phyloP scores from a whole-genome alignment of 2,888 invertebrate species.

The Auanema sp. region DNA sequence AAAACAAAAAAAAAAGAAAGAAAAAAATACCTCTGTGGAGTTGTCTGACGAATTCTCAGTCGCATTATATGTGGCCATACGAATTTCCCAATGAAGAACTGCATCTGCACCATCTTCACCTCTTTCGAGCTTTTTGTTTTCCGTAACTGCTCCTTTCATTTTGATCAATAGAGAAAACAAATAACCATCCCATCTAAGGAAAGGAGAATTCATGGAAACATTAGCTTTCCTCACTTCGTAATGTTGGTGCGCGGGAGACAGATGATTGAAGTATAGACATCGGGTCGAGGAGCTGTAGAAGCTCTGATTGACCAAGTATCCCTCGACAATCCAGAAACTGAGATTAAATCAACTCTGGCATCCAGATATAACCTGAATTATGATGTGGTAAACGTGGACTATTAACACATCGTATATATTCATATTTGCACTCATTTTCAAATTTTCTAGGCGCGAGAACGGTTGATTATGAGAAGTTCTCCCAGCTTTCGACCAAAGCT shows the following conservation, averaged over 20 bases:
- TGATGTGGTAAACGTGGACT: neutral
- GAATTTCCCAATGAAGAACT: constrained; percentile 22
- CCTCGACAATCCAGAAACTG: constrained; percentile 43
- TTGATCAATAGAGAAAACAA: constrained; percentile 35
- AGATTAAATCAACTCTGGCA: constrained; percentile 48
- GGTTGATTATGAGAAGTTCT: neutral
- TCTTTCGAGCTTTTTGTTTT: constrained; percentile 14
- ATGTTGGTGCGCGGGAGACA: constrained; percentile 31
- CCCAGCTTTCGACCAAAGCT: neutral
- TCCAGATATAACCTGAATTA: constrained; percentile 50
- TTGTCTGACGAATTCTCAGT: constrained; percentile 3
- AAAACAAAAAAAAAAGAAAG: neutral
- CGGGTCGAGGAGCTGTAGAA: constrained; percentile 35
- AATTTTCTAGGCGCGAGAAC: neutral
- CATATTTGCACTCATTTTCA: neutral
- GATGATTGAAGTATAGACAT: constrained; percentile 42
- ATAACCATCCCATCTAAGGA: constrained; percentile 37
- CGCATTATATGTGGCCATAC: constrained; percentile 2
- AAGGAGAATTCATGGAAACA: too few species aligned
- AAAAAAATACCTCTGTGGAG: constrained; percentile 11
- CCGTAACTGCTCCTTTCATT: constrained; percentile 20
- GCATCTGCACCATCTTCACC: constrained; percentile 17
- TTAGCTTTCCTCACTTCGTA: constrained; percentile 21
- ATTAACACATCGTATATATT: too few species aligned
- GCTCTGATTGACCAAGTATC: constrained; percentile 43